phyloP scores from a whole-genome alignment of 2,797 vertebrate genomes.

The Myiotriccus ornatus region DNA sequence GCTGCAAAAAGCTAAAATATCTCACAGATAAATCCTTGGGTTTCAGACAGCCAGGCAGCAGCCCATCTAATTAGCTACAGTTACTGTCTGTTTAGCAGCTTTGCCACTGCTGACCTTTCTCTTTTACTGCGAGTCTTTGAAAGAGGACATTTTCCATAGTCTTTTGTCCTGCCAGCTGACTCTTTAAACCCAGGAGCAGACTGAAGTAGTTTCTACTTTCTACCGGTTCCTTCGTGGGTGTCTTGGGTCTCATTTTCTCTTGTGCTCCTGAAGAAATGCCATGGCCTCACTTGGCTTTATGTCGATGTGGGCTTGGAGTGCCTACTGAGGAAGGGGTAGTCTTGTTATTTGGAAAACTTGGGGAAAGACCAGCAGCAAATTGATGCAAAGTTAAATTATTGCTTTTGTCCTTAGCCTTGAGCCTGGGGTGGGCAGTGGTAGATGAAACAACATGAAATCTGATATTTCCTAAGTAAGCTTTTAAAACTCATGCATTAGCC shows the following conservation, averaged over 20 bases:
- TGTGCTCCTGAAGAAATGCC: background rate
- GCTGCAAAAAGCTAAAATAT: background rate
- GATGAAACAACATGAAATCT: background rate
- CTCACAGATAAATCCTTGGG: background rate
- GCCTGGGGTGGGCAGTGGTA: background rate
- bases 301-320: background rate
- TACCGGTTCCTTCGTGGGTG: background rate
- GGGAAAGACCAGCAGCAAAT: background rate
- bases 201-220: background rate
- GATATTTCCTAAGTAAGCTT: background rate
- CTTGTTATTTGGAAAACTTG: background rate
- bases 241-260: background rate
- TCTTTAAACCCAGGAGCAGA: background rate
- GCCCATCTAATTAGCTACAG: background rate
- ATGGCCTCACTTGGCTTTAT: background rate
- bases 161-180: background rate
- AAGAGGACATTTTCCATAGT: background rate
- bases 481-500: background rate
- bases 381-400: background rate
- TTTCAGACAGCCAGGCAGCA: background rate
- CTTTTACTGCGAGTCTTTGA: background rate
- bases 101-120: background rate
- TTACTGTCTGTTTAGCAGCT: background rate
- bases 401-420: background rate
- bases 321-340: background rate